These are phyloP conservation scores for Leptinotarsa tumamoca DNA, from an alignment of 2,888 invertebrate genomes.

Conservation along the genomic window DNA sequence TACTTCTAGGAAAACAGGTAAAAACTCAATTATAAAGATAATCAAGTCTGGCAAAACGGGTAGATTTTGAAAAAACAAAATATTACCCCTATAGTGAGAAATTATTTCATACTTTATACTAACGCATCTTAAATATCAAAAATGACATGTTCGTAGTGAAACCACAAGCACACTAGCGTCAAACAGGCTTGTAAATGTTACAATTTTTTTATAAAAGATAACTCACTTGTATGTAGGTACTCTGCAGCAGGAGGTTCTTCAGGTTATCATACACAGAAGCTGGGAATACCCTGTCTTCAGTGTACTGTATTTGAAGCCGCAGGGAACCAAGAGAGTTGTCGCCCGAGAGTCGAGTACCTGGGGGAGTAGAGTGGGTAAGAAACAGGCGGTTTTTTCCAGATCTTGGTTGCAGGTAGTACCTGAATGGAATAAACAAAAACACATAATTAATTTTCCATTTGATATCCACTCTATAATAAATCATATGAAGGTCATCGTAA, in stretches of 20 bases:
- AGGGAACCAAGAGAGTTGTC: conserved; percentile 82
- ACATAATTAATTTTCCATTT: not conserved
- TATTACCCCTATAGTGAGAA: too few species aligned
- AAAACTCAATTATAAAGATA: too few species aligned
- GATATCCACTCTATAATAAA: too few species aligned
- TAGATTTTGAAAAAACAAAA: too few species aligned
- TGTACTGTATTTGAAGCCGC: conserved; percentile 87
- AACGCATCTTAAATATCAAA: too few species aligned
- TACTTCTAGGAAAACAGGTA: too few species aligned
- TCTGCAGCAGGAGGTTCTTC: conserved; percentile 80
- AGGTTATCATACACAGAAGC: conserved; percentile 83
- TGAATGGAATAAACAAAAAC: conserved; percentile 56
- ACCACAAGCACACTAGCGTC: too few species aligned
- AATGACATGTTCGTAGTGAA: too few species aligned
- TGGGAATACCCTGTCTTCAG: conserved; percentile 90
- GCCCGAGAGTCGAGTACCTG: conserved; percentile 77
- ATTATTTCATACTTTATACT: too few species aligned
- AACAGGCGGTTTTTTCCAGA: conserved; percentile 72
- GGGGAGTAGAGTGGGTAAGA: conserved; percentile 78
- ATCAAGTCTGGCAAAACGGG: too few species aligned
- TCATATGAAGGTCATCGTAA: not conserved
- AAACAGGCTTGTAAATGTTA: not conserved
- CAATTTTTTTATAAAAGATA: not conserved
- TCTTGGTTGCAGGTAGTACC: conserved; percentile 83
- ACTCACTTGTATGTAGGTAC: conserved; percentile 74